phyloP scores from a whole-genome alignment of 2,797 vertebrate genomes.

The Pseudotriccus pelzelni region DNA sequence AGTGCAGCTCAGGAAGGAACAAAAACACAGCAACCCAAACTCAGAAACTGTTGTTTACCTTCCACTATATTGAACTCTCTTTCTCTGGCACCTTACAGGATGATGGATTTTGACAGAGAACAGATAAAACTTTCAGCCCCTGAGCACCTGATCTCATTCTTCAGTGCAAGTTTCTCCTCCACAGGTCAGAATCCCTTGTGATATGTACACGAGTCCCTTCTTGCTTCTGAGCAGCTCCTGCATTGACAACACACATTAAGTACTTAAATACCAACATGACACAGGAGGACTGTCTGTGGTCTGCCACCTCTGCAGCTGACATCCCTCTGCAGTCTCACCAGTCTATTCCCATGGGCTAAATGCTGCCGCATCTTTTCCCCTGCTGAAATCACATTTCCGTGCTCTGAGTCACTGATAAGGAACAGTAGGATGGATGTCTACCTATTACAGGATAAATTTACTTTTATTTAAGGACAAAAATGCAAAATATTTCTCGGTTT shows the following conservation, averaged over 20 bases:
- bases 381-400: not conserved
- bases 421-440: not conserved
- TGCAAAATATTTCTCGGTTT: not conserved
- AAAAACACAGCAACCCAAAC: not conserved
- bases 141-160: not conserved
- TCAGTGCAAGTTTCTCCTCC: not conserved
- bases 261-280: fast-evolving
- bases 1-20: not conserved
- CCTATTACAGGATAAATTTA: not conserved
- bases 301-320: not conserved
- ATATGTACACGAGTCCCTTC: not conserved
- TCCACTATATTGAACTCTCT: not conserved
- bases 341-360: not conserved
- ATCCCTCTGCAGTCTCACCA: not conserved
- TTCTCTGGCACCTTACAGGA: not conserved
- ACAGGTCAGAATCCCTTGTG: not conserved
- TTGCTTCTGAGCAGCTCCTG: not conserved
- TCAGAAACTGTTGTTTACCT: not conserved
- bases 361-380: not conserved
- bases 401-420: not conserved
- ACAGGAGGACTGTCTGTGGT: not conserved
- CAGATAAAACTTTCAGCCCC: not conserved
- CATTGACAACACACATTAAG: too few species aligned
- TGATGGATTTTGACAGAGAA: not conserved
- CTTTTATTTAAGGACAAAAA: not conserved